A percentile compares a stretch with the other conserved stretches of the same genome.
phyloP scores from a whole-genome alignment of 1,140 invertebrate genomes.

The Zophobas morio region DNA sequence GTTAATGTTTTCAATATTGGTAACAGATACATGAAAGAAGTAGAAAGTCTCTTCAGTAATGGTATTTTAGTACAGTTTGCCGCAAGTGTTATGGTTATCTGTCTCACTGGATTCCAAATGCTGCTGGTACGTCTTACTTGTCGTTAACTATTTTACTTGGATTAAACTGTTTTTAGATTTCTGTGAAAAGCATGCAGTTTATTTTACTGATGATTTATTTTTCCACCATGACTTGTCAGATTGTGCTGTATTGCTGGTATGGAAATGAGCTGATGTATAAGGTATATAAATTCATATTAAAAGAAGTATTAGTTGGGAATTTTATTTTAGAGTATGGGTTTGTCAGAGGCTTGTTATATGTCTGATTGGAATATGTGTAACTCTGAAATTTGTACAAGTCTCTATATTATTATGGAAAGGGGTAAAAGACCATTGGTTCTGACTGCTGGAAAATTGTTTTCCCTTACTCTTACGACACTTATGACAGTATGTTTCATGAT shows the following conservation, averaged over 20 bases:
- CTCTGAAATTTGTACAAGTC: conserved; percentile 48
- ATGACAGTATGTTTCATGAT: conserved; percentile 13
- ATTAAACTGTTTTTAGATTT: conserved; percentile 27
- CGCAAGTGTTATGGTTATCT: conserved; percentile 58
- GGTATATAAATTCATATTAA: conserved; percentile 31
- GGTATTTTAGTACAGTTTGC: conserved; percentile 59
- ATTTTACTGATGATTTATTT: conserved; percentile 54
- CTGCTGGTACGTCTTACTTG: conserved; percentile 49
- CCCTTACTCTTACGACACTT: conserved; percentile 30
- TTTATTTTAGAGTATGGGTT: conserved; percentile 60
- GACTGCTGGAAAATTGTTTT: conserved; percentile 62
- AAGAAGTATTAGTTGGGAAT: conserved; percentile 4
- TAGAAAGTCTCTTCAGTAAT: conserved; percentile 54
- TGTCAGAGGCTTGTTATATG: conserved; percentile 60
- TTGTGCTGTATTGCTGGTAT: conserved; percentile 58
- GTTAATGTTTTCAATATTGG: not conserved
- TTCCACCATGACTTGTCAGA: conserved; percentile 52
- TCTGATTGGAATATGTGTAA: conserved; percentile 62
- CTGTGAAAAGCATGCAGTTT: conserved; percentile 51
- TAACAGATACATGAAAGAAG: conserved; percentile 45
- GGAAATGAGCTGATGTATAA: conserved; percentile 56
- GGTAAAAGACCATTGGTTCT: conserved; percentile 58
- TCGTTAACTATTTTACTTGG: not conserved
- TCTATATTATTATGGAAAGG: conserved; percentile 62
- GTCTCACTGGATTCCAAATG: conserved; percentile 59